Evolutionary conservation across 2,113 vertebrate genomes (phyloP), one percentile per base, ranked within the genome.

Genomic region (Gavialis gangeticus): DNA sequence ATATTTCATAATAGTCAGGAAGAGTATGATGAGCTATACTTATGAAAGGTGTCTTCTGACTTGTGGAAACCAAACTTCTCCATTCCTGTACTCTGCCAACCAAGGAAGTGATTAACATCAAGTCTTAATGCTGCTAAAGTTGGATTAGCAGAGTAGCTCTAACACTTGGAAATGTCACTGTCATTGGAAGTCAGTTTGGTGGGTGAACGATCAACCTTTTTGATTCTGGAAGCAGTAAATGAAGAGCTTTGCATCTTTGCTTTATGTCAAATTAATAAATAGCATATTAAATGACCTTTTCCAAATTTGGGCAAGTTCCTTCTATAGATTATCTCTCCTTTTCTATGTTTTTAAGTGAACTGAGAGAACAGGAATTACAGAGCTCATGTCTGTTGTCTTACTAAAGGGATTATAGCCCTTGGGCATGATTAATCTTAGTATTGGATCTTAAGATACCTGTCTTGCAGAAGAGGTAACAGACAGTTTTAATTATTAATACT

Each of bases 1-100:
- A 85, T 27, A 37, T 67, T 89, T 34, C 63, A 15, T 84, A 60
- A 55, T 94, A 59, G 12, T 25, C 79, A 81, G 24, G 89, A 92
- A 89, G 78, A 91, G 84, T 60, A 24, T 6, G 60, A 82, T 64
- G 69, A 89, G 58, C 64, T n/a, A 2, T 25, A 34, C 82, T 0
- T 0, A 58, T 27, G 82, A 75, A 80, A 62, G 69, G 75, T 88
- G 89, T 64, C 79, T 62, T 86, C 60, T 82, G 24, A 0, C 37
- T 25, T 60, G n/a, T 76, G 81, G 34, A 92, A 46, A 4, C 34
- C 27, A 66, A 84, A 77, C 27, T 54, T 82, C 77, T 27, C 34
- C 34, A 2, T 88, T 34, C 87, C 30, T 77, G 1, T 81, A 21
- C 6, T 34, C 2, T 77, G 57, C 87, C 69, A 66, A 30, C 92